These are phyloP conservation scores for Gasterosteus nipponicus DNA, from an alignment of 2,113 vertebrate species.

Conservation along the genomic window DNA sequence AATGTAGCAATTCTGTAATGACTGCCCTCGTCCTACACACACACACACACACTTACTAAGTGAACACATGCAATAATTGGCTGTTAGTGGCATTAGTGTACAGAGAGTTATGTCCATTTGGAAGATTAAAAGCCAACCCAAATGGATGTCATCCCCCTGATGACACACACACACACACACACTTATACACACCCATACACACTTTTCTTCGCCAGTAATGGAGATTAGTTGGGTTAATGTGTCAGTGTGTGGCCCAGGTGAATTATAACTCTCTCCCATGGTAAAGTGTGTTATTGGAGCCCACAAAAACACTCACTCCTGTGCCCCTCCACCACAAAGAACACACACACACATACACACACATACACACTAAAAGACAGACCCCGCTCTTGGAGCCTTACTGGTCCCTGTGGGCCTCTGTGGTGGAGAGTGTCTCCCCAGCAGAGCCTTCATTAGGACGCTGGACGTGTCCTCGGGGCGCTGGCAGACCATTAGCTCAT, in stretches of 20 bases:
- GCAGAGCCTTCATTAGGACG: conserved; percentile 49
- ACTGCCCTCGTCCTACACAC: conserved; percentile 1
- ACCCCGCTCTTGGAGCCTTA: conserved; percentile 31
- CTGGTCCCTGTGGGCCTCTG: conserved; percentile 42
- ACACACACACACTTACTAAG: conserved; percentile 1
- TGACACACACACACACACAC: conserved; percentile 20
- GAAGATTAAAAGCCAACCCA: conserved; percentile 57
- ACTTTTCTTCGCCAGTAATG: conserved; percentile 35
- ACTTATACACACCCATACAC: conserved; percentile 19
- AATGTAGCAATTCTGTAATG: background rate
- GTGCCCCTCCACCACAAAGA: background rate
- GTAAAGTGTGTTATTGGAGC: conserved; percentile 42
- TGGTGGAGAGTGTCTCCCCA: conserved; percentile 8
- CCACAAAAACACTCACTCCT: conserved; percentile 27
- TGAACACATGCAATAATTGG: conserved; percentile 26
- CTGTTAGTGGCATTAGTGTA: conserved; percentile 44
- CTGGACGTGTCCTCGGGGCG: conserved; percentile 15
- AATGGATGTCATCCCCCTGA: conserved; percentile 42
- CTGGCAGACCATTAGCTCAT: conserved; percentile 31
- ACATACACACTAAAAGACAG: background rate
- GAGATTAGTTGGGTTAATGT: conserved; percentile 61
- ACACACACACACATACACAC: conserved; percentile 2
- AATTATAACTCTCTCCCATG: conserved; percentile 31
- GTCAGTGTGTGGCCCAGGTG: conserved; percentile 36
- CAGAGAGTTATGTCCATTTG: conserved; percentile 45